A percentile compares a stretch with the other conserved stretches of the same genome.
phyloP scores from a whole-genome alignment of 2,113 vertebrate species.

The Syngnathus floridae region DNA sequence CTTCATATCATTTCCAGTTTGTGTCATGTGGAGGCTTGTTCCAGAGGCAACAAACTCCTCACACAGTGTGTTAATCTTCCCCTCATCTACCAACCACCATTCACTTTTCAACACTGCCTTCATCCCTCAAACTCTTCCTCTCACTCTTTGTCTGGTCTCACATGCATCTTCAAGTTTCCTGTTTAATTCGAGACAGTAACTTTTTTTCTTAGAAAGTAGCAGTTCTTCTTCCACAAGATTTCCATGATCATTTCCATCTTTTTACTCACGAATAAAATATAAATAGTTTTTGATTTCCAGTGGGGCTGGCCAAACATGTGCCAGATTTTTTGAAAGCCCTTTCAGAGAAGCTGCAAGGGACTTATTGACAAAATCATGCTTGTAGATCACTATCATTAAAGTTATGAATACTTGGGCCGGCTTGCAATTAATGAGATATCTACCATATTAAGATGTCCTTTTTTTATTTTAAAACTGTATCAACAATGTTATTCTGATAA shows the following conservation, averaged over 20 bases:
- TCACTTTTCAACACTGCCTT: slow-evolving; percentile 52
- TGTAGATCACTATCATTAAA: too few relatives aligned
- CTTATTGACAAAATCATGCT: not conserved
- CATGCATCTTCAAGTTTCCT: slow-evolving; percentile 23
- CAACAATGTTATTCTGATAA: too few relatives aligned
- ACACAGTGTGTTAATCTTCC: slow-evolving; percentile 36
- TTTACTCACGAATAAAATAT: not conserved
- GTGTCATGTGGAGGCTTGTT: slow-evolving; percentile 53
- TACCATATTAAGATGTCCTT: too few relatives aligned
- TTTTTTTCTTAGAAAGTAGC: not conserved
- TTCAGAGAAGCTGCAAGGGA: not conserved
- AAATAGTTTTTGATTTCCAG: not conserved
- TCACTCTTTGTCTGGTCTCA: slow-evolving; percentile 43
- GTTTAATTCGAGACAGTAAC: slow-evolving; percentile 33
- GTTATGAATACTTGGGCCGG: too few relatives aligned
- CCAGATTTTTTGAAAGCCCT: not conserved
- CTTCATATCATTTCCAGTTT: slow-evolving; percentile 39
- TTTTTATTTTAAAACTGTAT: too few relatives aligned
- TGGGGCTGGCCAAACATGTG: not conserved
- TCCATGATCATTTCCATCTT: not conserved
- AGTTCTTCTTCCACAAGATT: not conserved
- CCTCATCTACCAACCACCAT: slow-evolving; percentile 47
- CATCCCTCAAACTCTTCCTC: slow-evolving; percentile 43
- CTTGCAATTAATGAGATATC: too few relatives aligned
- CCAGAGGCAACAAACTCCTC: slow-evolving; percentile 44